Evolutionary conservation across 2,113 vertebrate species (phyloP).

Genomic region (Amblyopsis rosae): DNA sequence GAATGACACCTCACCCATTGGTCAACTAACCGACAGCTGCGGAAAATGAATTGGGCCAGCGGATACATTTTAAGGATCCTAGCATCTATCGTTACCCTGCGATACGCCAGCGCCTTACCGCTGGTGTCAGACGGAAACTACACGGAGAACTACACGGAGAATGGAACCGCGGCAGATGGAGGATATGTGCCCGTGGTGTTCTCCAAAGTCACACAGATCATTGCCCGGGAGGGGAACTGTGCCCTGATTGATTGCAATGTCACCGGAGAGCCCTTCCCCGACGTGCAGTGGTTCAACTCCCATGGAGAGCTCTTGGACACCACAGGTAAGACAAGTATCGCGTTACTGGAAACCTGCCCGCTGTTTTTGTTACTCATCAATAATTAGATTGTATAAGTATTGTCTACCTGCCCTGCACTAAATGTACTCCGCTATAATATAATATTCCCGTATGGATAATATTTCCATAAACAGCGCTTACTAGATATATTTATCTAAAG

Average conservation of each 20-base stretch:
- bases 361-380: not conserved
- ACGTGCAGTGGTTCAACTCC: slow-evolving; percentile 92
- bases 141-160: slow-evolving; percentile 76
- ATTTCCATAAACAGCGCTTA: too few relatives aligned
- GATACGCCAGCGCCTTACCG: slow-evolving; percentile 65
- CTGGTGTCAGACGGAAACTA: slow-evolving; percentile 64
- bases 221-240: slow-evolving; percentile 90
- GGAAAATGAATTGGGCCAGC: slow-evolving; percentile 66
- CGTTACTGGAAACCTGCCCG: slow-evolving; percentile 31
- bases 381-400: too few relatives aligned
- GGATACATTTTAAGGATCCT: slow-evolving; percentile 47
- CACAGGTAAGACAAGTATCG: slow-evolving; percentile 49
- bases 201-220: slow-evolving; percentile 84
- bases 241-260: slow-evolving; percentile 92
- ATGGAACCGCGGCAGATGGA: slow-evolving; percentile 51
- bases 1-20: slow-evolving; percentile 56
- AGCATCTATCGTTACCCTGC: slow-evolving; percentile 38
- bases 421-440: too few relatives aligned
- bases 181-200: slow-evolving; percentile 80
- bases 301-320: slow-evolving; percentile 81
- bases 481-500: not conserved
- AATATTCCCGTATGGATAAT: too few relatives aligned
- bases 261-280: slow-evolving; percentile 85
- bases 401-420: too few relatives aligned
- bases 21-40: slow-evolving; percentile 32